These are phyloP conservation scores for Trichogramma pretiosum DNA, from an alignment of 1,140 invertebrate species.

Conservation along the genomic window DNA sequence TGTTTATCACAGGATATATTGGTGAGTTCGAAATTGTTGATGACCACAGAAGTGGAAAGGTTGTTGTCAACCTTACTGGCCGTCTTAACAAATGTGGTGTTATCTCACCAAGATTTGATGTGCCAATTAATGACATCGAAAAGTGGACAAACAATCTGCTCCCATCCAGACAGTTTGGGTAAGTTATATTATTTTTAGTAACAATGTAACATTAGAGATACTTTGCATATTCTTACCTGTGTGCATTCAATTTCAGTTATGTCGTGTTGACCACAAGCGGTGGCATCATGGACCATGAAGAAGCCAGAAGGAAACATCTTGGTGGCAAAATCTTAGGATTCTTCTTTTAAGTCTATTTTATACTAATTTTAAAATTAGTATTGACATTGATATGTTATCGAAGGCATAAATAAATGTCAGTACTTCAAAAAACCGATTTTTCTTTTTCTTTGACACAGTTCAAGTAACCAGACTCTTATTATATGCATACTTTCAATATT, in stretches of 20 bases:
- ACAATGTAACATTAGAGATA: neutral
- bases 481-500: no score
- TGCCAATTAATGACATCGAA: slow-evolving; percentile 92
- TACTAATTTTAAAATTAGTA: slow-evolving; percentile 31
- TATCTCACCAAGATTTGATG: slow-evolving; percentile 92
- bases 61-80: slow-evolving; percentile 97
- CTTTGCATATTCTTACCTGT: slow-evolving; percentile 9
- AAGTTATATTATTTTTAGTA: slow-evolving; percentile 34
- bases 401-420: slow-evolving; percentile 26
- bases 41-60: slow-evolving; percentile 97
- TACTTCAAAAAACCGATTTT: slow-evolving; percentile 16
- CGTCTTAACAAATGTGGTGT: slow-evolving; percentile 96
- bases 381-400: slow-evolving; percentile 17
- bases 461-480: no score
- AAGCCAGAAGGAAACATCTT: slow-evolving; percentile 97
- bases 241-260: slow-evolving; percentile 75
- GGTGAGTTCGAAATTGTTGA: slow-evolving; percentile 99
- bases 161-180: slow-evolving; percentile 99
- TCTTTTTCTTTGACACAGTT: no score
- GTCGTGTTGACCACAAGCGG: slow-evolving; percentile 97
- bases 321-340: slow-evolving; percentile 99
- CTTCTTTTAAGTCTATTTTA: slow-evolving; percentile 84
- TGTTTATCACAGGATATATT: slow-evolving; percentile 73
- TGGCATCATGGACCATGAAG: slow-evolving; percentile 99
- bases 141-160: slow-evolving; percentile 96